phyloP scores from a whole-genome alignment of 2,888 invertebrate genomes.

The Mimumesa dahlbomi region DNA sequence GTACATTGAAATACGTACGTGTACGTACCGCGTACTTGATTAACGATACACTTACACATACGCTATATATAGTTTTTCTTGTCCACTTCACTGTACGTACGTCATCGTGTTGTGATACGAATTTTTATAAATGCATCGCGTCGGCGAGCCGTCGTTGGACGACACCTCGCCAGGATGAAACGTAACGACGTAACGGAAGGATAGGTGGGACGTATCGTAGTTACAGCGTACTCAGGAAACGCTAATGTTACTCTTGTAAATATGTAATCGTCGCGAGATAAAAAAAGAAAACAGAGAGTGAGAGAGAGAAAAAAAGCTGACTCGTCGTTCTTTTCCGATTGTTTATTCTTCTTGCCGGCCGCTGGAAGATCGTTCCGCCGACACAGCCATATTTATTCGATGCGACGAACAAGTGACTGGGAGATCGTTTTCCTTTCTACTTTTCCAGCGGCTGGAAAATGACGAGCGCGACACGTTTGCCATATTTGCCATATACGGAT shows the following conservation, averaged over 20 bases:
- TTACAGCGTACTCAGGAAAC: conserved; percentile 4
- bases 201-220: conserved; percentile 9
- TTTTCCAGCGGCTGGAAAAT: conserved; percentile 3
- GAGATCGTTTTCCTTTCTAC: not conserved
- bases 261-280: conserved; percentile 28
- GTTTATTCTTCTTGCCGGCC: not conserved
- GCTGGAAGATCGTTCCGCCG: conserved; percentile 17
- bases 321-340: conserved; percentile 21
- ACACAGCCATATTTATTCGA: conserved; percentile 29
- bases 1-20: not conserved
- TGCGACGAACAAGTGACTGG: not conserved
- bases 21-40: not conserved
- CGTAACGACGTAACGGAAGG: no score
- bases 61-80: conserved; percentile 3
- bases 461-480: conserved; percentile 36
- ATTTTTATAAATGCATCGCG: conserved; percentile 31
- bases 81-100: no score
- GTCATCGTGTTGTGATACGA: conserved; percentile 45
- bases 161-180: not conserved
- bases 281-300: no score
- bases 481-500: conserved; percentile 48
- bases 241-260: conserved; percentile 40
- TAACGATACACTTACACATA: not conserved
- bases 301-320: conserved; percentile 7
- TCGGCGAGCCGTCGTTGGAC: not conserved